Conservation (phyloP, 2,797 vertebrate species). For the Rhadinocentrus ornatus region DNA sequence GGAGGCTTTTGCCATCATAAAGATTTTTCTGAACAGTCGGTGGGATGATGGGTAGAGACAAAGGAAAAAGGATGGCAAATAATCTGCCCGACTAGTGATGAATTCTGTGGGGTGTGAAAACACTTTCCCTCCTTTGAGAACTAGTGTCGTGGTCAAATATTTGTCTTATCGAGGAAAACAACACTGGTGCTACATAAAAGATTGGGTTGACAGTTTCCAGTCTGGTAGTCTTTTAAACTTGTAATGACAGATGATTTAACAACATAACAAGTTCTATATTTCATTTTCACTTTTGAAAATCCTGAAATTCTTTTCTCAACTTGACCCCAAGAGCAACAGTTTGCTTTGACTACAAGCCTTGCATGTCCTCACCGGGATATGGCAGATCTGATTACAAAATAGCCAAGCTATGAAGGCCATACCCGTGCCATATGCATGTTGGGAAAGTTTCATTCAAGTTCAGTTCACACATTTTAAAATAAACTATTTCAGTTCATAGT, state of each 20-base stretch:
- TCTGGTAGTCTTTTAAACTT: slow-evolving; percentile 28
- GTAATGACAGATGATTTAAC: slow-evolving; percentile 24
- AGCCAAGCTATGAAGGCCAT: slow-evolving; percentile 29
- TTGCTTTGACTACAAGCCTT: slow-evolving; percentile 30
- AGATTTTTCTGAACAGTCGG: slow-evolving; percentile 70
- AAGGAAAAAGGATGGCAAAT: slow-evolving; percentile 52
- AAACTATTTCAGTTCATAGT: too few relatives aligned
- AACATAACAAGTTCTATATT: slow-evolving; percentile 7
- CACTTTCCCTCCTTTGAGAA: slow-evolving; percentile 57
- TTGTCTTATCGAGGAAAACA: slow-evolving; percentile 38
- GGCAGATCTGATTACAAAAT: slow-evolving; percentile 63
- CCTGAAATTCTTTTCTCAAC: slow-evolving; percentile 30
- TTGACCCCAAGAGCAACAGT: slow-evolving; percentile 29
- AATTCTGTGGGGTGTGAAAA: slow-evolving; percentile 70
- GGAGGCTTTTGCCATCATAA: slow-evolving; percentile 67
- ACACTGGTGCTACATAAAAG: slow-evolving; percentile 26
- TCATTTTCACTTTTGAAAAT: slow-evolving; percentile 1
- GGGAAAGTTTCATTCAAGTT: too few relatives aligned
- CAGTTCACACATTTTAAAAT: too few relatives aligned
- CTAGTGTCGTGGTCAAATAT: slow-evolving; percentile 43
- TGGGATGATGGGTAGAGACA: slow-evolving; percentile 73
- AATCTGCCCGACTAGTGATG: slow-evolving; percentile 61
- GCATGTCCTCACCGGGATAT: slow-evolving; percentile 25
- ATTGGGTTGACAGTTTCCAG: slow-evolving; percentile 34
- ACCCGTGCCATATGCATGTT: slow-evolving; percentile 44